Base-by-base conservation (phyloP, 1,140 invertebrate genomes). In the Rhagoletis zephyria region DNA sequence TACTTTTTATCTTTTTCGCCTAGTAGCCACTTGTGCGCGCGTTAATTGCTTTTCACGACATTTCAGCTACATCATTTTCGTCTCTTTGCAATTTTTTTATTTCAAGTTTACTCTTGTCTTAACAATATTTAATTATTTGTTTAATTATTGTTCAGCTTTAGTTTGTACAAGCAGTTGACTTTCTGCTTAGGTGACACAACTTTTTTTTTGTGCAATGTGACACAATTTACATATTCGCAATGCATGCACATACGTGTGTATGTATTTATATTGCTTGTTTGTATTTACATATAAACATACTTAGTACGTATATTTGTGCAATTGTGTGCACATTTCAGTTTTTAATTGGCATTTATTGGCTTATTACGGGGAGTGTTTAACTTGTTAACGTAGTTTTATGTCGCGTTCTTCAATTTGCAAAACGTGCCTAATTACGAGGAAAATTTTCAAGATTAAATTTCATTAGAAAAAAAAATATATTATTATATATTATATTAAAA, bases 331-430 rank as follows among this genome's bases (percentile, higher is more conserved):
- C 61, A 14, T 14, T 63, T 63, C 16, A 4, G n/a, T 74, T 74
- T 74, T 81, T 81, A 81, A 81, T 81, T 81, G 74, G 48, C 74
- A 81, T 51, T 81, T 81, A 81, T 81, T 81, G 74, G n/a, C 74
- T 81, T 81, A 19, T 19, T 30, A 30, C 30, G 74, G 16, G 74
- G 48, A 56, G 74, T 81, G 74, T 59, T 81, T 19, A 81, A 56
- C 74, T 81, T 81, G 74, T 81, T 56, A 81, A 42, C 74, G 56
- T 56, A 81, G n/a, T 81, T 56, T 56, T 56, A 48, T 56, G 74
- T 59, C 74, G 74, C 74, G 74, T n/a, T 81, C 74, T 81, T 56
- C 74, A 81, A 81, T 81, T 81, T 81, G 74, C 74, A 56, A 81
- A 81, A 81, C 74, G 74, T 81, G 48, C 48, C n/a, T 81, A 56